Evolutionary conservation across 2,797 vertebrate genomes (phyloP), one percentile per base, ranked within the genome.

Genomic region (Eulemur rubriventer): DNA sequence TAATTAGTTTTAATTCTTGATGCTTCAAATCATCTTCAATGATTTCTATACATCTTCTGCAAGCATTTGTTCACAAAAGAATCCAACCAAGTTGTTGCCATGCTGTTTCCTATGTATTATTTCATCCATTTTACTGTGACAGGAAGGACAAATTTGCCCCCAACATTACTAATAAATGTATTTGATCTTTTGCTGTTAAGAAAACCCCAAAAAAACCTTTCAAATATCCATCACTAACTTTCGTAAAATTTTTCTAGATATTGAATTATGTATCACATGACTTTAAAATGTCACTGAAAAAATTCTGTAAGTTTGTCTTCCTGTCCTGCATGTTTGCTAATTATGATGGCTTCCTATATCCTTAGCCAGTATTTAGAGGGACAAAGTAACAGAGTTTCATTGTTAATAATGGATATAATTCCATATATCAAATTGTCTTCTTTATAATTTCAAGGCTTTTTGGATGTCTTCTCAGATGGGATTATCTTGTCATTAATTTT

Each of bases 311-410:
- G 55, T 80, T 38, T 55, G 35, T 48, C 43, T 89, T 94, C 50
- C 79, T 72, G 33, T 78, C 55, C 41, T 28, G 14, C 41, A 6
- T 78, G 55, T 75, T 59, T 65, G 28, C 41, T 89, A 83, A 76
- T 63, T 83, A 57, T 65, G 41, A 65, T 57, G 48, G 38, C 57
- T 80, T 89, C 55, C 41, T 89, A 92, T 85, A 79, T 35, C 38
- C 9, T 65, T 50, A 90, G 46, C 87, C 61, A 80, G 57, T 41
- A 91, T 78, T 83, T 94, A 38, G 69, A 82, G 43, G 59, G 33
- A 73, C 81, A 82, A 91, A 91, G 85, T 81, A 80, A 69, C 50
- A 90, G 41, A 96, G 33, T 91, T 83, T 33, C 63, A 46, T 41
- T 72, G 26, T 88, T 75, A 92, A 73, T 59, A 92, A 67, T 59